Evolutionary conservation across 2,113 vertebrate species (phyloP).

Genomic region (Pollimyrus isidori): DNA sequence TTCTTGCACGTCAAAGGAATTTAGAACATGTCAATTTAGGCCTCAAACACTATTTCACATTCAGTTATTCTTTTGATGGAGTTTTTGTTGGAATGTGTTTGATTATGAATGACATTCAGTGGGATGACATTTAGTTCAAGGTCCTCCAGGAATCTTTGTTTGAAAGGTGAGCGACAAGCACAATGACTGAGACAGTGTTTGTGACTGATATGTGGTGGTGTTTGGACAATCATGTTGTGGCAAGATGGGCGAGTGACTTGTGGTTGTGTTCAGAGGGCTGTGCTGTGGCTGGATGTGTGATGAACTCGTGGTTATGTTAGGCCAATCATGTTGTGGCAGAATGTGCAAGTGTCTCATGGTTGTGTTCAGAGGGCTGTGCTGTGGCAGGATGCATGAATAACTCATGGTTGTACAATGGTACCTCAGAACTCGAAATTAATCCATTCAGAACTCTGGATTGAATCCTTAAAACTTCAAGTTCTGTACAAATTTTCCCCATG

Average conservation of each 20-base stretch:
- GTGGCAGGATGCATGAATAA: background rate
- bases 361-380: background rate
- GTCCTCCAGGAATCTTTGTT: background rate
- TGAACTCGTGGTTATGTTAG: background rate
- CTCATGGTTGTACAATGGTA: background rate
- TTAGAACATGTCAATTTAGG: constrained; percentile 7
- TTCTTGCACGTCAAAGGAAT: background rate
- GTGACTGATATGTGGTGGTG: background rate
- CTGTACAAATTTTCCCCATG: too few species aligned
- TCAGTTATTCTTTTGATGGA: constrained; percentile 13
- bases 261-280: background rate
- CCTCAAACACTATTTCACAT: constrained; percentile 1
- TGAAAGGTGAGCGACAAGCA: background rate
- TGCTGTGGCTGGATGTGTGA: background rate
- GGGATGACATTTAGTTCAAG: background rate
- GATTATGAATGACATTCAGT: constrained; percentile 2
- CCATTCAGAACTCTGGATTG: too few species aligned
- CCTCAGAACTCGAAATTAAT: too few species aligned
- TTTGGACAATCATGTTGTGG: background rate
- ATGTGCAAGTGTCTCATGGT: background rate
- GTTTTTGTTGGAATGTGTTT: background rate
- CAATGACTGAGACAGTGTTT: background rate
- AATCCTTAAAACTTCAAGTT: too few species aligned
- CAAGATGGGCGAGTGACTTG: background rate
- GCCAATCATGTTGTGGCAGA: background rate